Conservation (phyloP, 2,113 vertebrate genomes). For the Capricornis sumatraensis region DNA sequence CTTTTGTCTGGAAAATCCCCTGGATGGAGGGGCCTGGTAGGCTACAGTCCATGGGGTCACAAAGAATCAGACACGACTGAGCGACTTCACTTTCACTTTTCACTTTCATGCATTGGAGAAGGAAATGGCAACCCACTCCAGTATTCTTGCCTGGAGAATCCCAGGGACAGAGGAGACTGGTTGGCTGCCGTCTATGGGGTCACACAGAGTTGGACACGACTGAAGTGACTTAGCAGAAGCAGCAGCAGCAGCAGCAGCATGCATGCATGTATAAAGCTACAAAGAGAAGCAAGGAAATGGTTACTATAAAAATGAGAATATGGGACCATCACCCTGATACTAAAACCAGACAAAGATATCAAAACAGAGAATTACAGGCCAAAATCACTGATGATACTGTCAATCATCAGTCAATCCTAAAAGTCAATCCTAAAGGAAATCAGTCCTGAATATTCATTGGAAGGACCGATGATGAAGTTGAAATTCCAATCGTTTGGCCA, state of each 20-base stretch:
- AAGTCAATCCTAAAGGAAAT: not conserved
- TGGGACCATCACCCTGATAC: not conserved
- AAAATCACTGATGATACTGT: not conserved
- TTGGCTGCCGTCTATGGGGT: not conserved
- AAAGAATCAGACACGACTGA: not conserved
- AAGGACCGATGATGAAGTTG: not conserved
- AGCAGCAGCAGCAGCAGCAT: not conserved
- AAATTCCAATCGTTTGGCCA: not conserved
- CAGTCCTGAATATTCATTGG: not conserved
- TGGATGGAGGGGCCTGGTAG: rapidly evolving
- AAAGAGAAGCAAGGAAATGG: not conserved
- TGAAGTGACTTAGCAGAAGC: not conserved
- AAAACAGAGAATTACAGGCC: not conserved
- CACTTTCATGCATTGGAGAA: not conserved
- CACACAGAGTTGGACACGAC: not conserved
- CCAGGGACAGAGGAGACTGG: not conserved
- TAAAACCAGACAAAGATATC: not conserved
- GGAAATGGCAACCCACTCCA: not conserved
- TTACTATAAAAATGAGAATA: not conserved
- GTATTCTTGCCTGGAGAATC: not conserved
- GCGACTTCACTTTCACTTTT: too few species aligned
- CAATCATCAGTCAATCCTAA: not conserved
- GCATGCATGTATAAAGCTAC: not conserved
- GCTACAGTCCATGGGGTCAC: rapidly evolving
- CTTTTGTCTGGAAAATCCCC: not conserved